phyloP scores from a whole-genome alignment of 1,140 invertebrate species.

The Copidosoma floridanum region DNA sequence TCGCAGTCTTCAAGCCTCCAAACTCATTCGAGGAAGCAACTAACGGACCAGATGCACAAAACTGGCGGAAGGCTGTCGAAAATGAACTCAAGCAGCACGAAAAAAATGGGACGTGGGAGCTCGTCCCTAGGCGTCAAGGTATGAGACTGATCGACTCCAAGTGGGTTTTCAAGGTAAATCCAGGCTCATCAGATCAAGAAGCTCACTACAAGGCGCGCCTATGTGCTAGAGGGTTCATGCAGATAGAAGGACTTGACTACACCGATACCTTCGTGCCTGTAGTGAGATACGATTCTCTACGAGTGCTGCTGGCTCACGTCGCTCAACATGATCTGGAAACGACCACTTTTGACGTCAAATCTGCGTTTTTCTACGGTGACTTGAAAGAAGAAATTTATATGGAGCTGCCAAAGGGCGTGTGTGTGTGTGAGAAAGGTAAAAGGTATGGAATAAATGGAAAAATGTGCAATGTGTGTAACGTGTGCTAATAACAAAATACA shows the following conservation, averaged over 20 bases:
- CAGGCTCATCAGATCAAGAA: not conserved
- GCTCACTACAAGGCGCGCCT: slow-evolving; percentile 28
- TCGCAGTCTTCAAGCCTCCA: not conserved
- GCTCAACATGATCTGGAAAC: not conserved
- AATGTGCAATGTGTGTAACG: not conserved
- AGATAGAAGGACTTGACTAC: not conserved
- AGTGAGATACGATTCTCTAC: not conserved
- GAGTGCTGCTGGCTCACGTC: not conserved
- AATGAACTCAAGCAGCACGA: slow-evolving; percentile 33
- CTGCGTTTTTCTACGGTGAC: not conserved
- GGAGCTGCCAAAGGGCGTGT: not conserved
- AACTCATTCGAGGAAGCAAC: not conserved
- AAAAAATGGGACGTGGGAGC: not conserved
- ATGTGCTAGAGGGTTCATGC: not conserved
- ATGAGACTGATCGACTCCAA: not conserved
- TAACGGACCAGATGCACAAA: not conserved
- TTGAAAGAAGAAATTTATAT: not conserved
- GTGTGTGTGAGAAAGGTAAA: not conserved
- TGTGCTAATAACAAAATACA: no score
- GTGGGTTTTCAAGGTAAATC: slow-evolving; percentile 2
- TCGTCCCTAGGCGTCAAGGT: not conserved
- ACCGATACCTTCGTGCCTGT: no score
- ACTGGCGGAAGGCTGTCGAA: slow-evolving; percentile 1
- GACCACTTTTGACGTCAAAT: not conserved
- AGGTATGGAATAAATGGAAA: not conserved